A percentile compares a stretch with the other conserved stretches of the same genome.
These are phyloP conservation scores for Darwinula stevensoni DNA, from an alignment of 2,888 invertebrate genomes.

Conservation along the genomic window DNA sequence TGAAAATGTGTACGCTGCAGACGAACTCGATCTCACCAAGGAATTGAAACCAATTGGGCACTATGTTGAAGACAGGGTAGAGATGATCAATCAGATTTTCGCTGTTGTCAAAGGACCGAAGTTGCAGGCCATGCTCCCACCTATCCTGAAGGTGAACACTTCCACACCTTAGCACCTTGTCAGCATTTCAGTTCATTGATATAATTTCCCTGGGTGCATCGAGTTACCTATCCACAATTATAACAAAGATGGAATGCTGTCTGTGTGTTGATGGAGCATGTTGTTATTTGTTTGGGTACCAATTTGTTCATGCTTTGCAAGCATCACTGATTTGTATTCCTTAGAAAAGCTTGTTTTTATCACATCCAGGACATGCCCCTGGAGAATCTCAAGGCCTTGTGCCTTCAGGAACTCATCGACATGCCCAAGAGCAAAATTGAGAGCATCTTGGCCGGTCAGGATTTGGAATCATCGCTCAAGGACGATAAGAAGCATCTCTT, in stretches of 20 bases:
- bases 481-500: no score
- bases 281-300: no score
- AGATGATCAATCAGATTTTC: slow-evolving; percentile 17
- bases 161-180: no score
- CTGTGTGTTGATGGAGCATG: no score
- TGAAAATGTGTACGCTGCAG: no score
- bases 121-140: slow-evolving; percentile 18
- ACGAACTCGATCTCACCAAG: no score
- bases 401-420: slow-evolving; percentile 16
- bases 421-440: slow-evolving; percentile 16
- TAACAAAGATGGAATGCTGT: no score
- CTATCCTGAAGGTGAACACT: slow-evolving; percentile 18
- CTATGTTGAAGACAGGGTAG: slow-evolving; percentile 15
- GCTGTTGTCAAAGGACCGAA: slow-evolving; percentile 15
- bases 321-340: not conserved
- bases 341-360: slow-evolving; percentile 1
- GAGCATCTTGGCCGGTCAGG: slow-evolving; percentile 16
- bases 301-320: no score
- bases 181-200: no score
- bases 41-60: slow-evolving; percentile 15
- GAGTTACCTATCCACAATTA: no score
- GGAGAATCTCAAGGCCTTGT: slow-evolving; percentile 16
- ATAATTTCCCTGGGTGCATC: no score
- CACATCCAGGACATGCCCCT: slow-evolving; percentile 13
- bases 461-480: no score